Conservation (phyloP, 2,797 vertebrate genomes). For the Dicrostonyx torquatus region DNA sequence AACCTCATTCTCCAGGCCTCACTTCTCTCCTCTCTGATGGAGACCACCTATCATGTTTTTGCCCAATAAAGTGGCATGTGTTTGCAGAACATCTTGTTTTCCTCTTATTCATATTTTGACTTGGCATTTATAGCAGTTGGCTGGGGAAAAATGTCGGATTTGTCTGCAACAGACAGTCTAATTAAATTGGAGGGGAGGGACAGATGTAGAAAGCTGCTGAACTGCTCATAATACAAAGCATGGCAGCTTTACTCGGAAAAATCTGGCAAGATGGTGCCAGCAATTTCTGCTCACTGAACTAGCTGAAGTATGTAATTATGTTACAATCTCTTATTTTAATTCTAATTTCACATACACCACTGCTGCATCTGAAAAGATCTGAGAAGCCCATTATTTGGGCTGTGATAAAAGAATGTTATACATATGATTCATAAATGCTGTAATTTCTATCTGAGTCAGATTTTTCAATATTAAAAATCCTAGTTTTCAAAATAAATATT, state of each 20-base stretch:
- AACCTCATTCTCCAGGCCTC: conserved; percentile 20
- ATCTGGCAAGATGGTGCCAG: conserved; percentile 83
- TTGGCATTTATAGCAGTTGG: conserved; percentile 85
- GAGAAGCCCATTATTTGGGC: conserved; percentile 58
- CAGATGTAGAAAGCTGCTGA: conserved; percentile 84
- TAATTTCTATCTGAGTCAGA: conserved; percentile 66
- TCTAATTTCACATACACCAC: conserved; percentile 79
- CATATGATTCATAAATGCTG: conserved; percentile 61
- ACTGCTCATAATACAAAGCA: conserved; percentile 84
- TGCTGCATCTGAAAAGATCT: conserved; percentile 77
- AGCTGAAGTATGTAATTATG: conserved; percentile 85
- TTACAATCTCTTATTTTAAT: conserved; percentile 82
- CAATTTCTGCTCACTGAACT: conserved; percentile 82
- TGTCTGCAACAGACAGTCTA: conserved; percentile 86
- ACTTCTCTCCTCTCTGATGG: not conserved
- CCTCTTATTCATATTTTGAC: conserved; percentile 83
- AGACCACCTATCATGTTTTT: conserved; percentile 59
- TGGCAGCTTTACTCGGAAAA: conserved; percentile 83
- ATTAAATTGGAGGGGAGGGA: conserved; percentile 86
- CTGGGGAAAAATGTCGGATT: conserved; percentile 80
- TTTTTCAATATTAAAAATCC: conserved; percentile 62
- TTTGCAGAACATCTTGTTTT: conserved; percentile 85
- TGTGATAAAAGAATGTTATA: conserved; percentile 34
- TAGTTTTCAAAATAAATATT: conserved; percentile 49
- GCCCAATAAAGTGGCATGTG: conserved; percentile 72